Conservation (phyloP, 1,140 invertebrate species). For the Amphibalanus amphitrite region DNA sequence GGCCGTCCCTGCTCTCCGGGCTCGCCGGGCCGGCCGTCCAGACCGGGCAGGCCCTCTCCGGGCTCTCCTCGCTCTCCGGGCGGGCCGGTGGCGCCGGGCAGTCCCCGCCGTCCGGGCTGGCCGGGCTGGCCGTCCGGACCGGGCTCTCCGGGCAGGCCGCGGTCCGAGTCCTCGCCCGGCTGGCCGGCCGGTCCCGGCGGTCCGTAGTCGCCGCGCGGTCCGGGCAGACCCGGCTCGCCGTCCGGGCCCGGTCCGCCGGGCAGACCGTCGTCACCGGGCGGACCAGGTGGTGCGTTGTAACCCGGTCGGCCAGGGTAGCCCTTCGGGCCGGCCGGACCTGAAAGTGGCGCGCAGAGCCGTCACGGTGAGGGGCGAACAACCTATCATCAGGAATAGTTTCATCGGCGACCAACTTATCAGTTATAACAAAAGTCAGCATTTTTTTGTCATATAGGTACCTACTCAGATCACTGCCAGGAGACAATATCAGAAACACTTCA, state of each 20-base stretch:
- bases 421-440: no score
- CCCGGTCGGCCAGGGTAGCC: slow-evolving; percentile 39
- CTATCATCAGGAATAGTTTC: no score
- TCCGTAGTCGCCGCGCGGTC: slow-evolving; percentile 27
- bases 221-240: slow-evolving; percentile 43
- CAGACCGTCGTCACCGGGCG: slow-evolving; percentile 52
- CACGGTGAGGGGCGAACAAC: no score
- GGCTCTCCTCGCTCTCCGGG: slow-evolving; percentile 22
- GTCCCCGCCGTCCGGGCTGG: slow-evolving; percentile 12
- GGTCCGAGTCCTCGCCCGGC: slow-evolving; percentile 17
- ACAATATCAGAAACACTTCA: no score
- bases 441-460: no score
- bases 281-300: slow-evolving; percentile 40
- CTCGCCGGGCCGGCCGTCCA: slow-evolving; percentile 30
- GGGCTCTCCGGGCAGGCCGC: slow-evolving; percentile 10
- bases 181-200: slow-evolving; percentile 43
- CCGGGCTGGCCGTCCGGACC: slow-evolving; percentile 15
- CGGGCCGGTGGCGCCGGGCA: slow-evolving; percentile 18
- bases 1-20: slow-evolving; percentile 19
- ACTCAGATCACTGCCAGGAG: no score
- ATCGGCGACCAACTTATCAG: no score
- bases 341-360: slow-evolving; percentile 15
- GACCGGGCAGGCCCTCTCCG: slow-evolving; percentile 36
- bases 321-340: slow-evolving; percentile 40
- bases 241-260: slow-evolving; percentile 49